phyloP scores from a whole-genome alignment of 2,113 vertebrate species.

The Paralichthys olivaceus region DNA sequence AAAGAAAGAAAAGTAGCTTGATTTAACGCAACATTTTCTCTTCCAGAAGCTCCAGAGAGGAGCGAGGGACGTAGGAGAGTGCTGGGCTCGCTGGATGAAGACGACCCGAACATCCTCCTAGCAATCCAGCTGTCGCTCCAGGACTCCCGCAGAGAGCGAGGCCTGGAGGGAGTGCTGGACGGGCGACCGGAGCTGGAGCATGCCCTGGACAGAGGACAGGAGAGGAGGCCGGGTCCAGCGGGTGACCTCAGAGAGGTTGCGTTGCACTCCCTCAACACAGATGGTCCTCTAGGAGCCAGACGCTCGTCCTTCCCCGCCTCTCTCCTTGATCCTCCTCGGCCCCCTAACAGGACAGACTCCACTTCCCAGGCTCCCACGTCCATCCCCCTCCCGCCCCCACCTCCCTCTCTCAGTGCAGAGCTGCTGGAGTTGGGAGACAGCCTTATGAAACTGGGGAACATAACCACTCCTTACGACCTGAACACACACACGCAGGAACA shows the following conservation, averaged over 20 bases:
- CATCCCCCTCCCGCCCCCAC: conserved; percentile 53
- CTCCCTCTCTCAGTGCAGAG: conserved; percentile 87
- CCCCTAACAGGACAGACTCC: conserved; percentile 87
- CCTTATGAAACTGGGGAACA: conserved; percentile 88
- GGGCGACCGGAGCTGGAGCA: conserved; percentile 43
- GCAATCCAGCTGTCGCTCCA: conserved; percentile 98
- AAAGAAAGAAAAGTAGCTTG: not conserved
- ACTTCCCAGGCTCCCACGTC: conserved; percentile 84
- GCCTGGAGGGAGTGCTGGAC: conserved; percentile 61
- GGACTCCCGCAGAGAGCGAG: conserved; percentile 89
- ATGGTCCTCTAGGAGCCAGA: conserved; percentile 55
- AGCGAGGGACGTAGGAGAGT: conserved; percentile 84
- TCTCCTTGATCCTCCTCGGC: conserved; percentile 66
- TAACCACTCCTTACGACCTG: conserved; percentile 83
- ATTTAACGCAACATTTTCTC: conserved; percentile 15
- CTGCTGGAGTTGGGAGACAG: conserved; percentile 91
- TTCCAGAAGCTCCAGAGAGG: conserved; percentile 85
- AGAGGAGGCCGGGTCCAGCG: conserved; percentile 39
- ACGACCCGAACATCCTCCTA: conserved; percentile 96
- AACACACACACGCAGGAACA: conserved; percentile 67
- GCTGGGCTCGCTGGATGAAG: conserved; percentile 93
- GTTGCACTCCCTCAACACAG: conserved; percentile 55
- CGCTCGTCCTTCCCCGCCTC: conserved; percentile 53
- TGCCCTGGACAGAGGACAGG: conserved; percentile 53
- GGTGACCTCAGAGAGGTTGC: conserved; percentile 74